Evolutionary conservation across 2,113 vertebrate genomes (phyloP).

Genomic region (Chaetura pelagica): DNA sequence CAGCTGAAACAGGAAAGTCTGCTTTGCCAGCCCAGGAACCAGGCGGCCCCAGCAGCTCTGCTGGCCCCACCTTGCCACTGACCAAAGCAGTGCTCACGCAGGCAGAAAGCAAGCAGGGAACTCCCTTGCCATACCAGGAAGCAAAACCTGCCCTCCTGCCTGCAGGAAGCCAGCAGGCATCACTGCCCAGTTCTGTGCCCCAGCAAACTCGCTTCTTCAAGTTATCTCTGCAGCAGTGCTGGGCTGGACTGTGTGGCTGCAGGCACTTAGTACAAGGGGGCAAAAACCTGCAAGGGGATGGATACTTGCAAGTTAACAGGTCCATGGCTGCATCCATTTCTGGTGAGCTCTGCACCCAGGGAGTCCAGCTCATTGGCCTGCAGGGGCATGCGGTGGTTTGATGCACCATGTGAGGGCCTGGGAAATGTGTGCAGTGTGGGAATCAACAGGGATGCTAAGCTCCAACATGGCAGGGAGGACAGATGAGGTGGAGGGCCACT

Average conservation of each 20-base stretch:
- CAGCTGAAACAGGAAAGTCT: conserved; percentile 42
- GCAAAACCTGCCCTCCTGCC: neutral
- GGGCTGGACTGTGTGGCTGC: neutral
- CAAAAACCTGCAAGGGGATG: neutral
- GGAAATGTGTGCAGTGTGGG: fast-evolving
- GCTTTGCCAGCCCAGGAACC: conserved; percentile 47
- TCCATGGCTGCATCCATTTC: neutral
- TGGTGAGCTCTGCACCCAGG: neutral
- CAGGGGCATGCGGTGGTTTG: fast-evolving
- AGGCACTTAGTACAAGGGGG: neutral
- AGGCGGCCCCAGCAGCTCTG: neutral
- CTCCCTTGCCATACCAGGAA: conserved; percentile 55
- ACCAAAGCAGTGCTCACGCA: neutral
- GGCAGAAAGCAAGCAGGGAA: conserved; percentile 5
- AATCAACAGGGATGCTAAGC: neutral
- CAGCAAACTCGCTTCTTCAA: fast-evolving
- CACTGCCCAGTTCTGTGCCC: neutral
- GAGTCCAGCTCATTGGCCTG: neutral
- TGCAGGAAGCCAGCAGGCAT: neutral
- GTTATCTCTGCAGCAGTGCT: neutral
- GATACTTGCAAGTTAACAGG: neutral
- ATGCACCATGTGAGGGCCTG: neutral
- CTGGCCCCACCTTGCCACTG: neutral
- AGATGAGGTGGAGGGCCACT: fast-evolving
- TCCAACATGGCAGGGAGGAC: neutral